Evolutionary conservation across 2,888 invertebrate species (phyloP).

Genomic region (Biston stratarius): DNA sequence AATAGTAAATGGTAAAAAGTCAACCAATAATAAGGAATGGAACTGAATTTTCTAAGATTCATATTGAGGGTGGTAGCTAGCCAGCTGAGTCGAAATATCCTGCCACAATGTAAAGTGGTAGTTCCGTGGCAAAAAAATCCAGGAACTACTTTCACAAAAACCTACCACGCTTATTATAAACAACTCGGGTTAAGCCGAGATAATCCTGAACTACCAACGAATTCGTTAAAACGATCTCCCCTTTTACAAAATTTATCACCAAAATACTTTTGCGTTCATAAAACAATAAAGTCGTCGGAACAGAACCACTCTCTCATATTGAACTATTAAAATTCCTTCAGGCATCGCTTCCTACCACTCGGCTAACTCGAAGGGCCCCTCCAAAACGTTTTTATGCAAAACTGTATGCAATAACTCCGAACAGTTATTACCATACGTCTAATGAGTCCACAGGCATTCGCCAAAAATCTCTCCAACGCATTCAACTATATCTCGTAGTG

Average conservation of each 20-base stretch:
- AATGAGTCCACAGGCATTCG: slow-evolving; percentile 63
- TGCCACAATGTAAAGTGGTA: too few species aligned
- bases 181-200: too few species aligned
- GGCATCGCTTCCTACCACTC: slow-evolving; percentile 29
- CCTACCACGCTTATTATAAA: too few species aligned
- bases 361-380: slow-evolving; percentile 41
- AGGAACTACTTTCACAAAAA: too few species aligned
- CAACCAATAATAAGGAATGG: too few species aligned
- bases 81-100: too few species aligned
- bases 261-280: slow-evolving; percentile 30
- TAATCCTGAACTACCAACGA: neutral
- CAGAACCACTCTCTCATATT: slow-evolving; percentile 57
- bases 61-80: too few species aligned
- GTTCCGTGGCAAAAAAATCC: too few species aligned
- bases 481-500: neutral
- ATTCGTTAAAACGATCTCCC: slow-evolving; percentile 7
- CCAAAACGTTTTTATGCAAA: slow-evolving; percentile 74
- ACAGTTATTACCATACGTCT: slow-evolving; percentile 59
- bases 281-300: slow-evolving; percentile 57
- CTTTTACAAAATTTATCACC: slow-evolving; percentile 14
- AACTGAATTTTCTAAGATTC: too few species aligned
- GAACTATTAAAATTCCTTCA: slow-evolving; percentile 73
- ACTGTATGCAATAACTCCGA: slow-evolving; percentile 68
- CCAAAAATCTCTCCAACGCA: slow-evolving; percentile 23
- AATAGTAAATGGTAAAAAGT: too few species aligned